Evolutionary conservation across 2,113 vertebrate species (phyloP).

Genomic region (Sterrhoptilus dennistouni): DNA sequence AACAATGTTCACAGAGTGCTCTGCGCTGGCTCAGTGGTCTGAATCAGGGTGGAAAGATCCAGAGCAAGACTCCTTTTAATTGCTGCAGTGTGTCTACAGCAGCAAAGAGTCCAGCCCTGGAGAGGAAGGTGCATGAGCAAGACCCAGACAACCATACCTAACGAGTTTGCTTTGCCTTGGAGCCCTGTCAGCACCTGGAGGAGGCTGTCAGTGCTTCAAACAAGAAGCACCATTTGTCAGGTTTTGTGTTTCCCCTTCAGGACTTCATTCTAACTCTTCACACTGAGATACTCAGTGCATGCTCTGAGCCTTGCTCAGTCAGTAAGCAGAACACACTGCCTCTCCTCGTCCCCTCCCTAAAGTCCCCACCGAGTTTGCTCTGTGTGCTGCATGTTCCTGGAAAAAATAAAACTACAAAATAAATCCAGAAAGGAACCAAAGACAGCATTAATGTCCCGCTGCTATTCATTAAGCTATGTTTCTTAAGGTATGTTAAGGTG

Average conservation of each 20-base stretch:
- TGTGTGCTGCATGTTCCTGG: neutral
- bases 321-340: neutral
- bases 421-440: neutral
- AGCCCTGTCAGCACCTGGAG: neutral
- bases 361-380: accelerated
- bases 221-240: neutral
- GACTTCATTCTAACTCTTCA: neutral
- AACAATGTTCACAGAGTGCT: neutral
- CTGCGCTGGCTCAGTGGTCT: neutral
- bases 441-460: neutral
- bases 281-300: neutral
- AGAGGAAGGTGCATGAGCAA: neutral
- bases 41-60: neutral
- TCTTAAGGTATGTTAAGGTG: neutral
- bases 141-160: neutral
- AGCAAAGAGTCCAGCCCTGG: neutral
- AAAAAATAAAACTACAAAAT: neutral
- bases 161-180: neutral
- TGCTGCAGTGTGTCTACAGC: neutral
- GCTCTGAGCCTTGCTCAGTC: neutral
- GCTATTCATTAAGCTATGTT: neutral
- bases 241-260: neutral
- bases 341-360: neutral
- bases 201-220: neutral
- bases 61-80: neutral